Evolutionary conservation across 2,113 vertebrate genomes (phyloP).

Genomic region (Nansenia antarctica): DNA sequence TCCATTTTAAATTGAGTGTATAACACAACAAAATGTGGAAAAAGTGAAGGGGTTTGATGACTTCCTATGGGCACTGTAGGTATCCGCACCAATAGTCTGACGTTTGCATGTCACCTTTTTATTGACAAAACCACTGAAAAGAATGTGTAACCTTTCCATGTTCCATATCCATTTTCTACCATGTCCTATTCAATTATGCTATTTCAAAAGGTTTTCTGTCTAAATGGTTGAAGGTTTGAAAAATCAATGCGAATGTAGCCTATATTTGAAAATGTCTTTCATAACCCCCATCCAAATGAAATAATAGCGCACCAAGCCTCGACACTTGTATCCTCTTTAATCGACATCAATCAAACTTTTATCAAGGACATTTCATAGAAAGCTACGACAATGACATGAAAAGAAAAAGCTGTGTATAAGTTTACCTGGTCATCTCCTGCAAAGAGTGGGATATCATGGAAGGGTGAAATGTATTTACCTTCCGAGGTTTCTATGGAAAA

Average conservation of each 20-base stretch:
- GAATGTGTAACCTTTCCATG: slow-evolving; percentile 23
- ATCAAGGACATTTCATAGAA: not conserved
- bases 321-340: not conserved
- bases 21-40: too few relatives aligned
- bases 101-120: not conserved
- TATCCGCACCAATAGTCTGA: not conserved
- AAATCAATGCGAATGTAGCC: slow-evolving; percentile 16
- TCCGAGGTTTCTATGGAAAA: slow-evolving; percentile 80
- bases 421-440: slow-evolving; percentile 77
- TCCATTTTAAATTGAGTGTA: too few relatives aligned
- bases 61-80: too few relatives aligned
- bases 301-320: not conserved
- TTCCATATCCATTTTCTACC: slow-evolving; percentile 27
- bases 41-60: too few relatives aligned
- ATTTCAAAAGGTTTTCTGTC: slow-evolving; percentile 13
- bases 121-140: slow-evolving; percentile 15
- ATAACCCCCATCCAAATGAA: not conserved
- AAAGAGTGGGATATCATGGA: slow-evolving; percentile 93
- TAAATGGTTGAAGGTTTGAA: slow-evolving; percentile 7
- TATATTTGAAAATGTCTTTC: not conserved
- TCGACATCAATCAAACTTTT: too few relatives aligned
- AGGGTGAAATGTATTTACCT: slow-evolving; percentile 93
- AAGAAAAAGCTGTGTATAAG: not conserved
- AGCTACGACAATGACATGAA: not conserved
- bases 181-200: slow-evolving; percentile 19